phyloP scores from a whole-genome alignment of 2,888 invertebrate species.

The Rhyacophila evoluta region DNA sequence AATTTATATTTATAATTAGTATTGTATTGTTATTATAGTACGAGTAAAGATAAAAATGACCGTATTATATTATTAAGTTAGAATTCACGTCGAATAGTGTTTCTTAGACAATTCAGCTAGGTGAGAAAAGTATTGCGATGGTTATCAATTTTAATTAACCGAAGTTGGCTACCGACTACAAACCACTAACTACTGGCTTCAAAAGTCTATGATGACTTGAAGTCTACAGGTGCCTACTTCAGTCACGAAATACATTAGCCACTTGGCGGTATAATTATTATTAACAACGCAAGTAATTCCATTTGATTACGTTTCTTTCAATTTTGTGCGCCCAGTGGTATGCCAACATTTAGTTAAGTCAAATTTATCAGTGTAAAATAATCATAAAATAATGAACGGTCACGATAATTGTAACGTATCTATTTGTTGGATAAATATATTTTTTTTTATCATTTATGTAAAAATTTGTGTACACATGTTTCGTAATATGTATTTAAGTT shows the following conservation, averaged over 20 bases:
- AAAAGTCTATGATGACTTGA: constrained; percentile 11
- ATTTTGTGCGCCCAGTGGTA: constrained; percentile 21
- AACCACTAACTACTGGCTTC: background rate
- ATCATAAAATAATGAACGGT: no score
- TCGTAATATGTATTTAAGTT: no score
- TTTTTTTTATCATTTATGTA: no score
- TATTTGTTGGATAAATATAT: no score
- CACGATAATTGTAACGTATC: no score
- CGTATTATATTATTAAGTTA: no score
- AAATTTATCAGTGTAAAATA: no score
- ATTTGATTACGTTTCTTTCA: constrained; percentile 47
- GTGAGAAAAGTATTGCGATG: constrained; percentile 40
- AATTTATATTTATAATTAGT: no score
- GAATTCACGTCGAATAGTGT: background rate
- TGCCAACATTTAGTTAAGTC: background rate
- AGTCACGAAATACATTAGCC: constrained; percentile 53
- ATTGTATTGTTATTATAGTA: no score
- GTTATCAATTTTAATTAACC: constrained; percentile 52
- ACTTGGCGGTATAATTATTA: constrained; percentile 52
- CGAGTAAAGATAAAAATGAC: no score
- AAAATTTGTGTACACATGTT: no score
- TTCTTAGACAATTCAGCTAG: background rate
- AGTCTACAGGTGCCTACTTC: constrained; percentile 47
- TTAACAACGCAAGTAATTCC: constrained; percentile 45
- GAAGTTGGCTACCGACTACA: constrained; percentile 42